Percentiles rank a stretch among this genome's conserved stretches.
phyloP scores from a whole-genome alignment of 2,113 vertebrate species.

The Oncorhynchus tshawytscha region DNA sequence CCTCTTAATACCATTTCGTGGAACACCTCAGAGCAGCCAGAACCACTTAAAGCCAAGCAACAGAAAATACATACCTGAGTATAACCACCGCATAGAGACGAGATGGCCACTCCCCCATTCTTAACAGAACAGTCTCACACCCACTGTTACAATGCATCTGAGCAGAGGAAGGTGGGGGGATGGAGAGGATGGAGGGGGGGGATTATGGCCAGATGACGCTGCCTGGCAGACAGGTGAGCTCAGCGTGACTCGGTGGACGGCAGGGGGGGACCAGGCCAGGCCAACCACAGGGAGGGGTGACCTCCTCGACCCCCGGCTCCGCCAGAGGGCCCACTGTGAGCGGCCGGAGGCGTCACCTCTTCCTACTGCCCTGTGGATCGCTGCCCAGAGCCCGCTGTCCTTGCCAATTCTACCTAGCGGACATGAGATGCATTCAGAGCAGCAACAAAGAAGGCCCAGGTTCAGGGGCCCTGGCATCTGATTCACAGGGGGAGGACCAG shows the following conservation, averaged over 20 bases:
- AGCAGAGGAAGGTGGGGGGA: constrained; percentile 1
- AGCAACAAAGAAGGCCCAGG: not conserved
- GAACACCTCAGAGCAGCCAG: not conserved
- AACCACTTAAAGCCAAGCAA: not conserved
- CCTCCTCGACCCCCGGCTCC: constrained; percentile 23
- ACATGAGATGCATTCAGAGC: constrained; percentile 40
- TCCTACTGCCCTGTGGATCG: constrained; percentile 10
- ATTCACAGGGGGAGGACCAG: not conserved
- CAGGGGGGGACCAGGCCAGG: not conserved
- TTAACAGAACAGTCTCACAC: not conserved
- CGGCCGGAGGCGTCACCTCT: constrained; percentile 11
- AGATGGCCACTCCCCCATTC: not conserved
- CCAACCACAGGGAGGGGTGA: constrained; percentile 15
- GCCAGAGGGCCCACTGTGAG: constrained; percentile 31
- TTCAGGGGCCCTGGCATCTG: not conserved
- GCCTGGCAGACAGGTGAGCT: constrained; percentile 43
- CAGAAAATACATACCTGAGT: constrained; percentile 1
- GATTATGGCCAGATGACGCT: constrained; percentile 48
- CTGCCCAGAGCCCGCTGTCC: constrained; percentile 27
- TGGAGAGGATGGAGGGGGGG: constrained; percentile 18
- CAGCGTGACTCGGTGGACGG: constrained; percentile 4
- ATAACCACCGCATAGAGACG: not conserved
- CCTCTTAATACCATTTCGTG: not conserved
- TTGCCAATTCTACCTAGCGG: constrained; percentile 22
- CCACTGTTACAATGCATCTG: constrained; percentile 6